Conservation (phyloP, 2,888 invertebrate genomes). For the Agrilus mali region DNA sequence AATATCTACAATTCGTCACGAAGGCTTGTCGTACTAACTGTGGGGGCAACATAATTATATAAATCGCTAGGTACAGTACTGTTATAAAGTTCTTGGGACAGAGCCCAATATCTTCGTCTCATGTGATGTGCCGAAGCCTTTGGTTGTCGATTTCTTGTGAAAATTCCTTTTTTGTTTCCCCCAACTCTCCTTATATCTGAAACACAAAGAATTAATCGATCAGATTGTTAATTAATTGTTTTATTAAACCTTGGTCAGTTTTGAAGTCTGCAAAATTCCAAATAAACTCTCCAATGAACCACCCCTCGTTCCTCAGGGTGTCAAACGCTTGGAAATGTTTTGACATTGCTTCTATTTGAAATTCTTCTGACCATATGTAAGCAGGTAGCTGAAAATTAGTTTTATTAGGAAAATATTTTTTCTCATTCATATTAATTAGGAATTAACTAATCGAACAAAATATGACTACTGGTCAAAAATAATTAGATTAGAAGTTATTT, state of each 20-base stretch:
- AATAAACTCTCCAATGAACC: constrained; percentile 91
- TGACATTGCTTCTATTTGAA: constrained; percentile 70
- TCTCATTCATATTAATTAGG: no score
- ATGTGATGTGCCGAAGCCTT: constrained; percentile 78
- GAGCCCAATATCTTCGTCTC: constrained; percentile 61
- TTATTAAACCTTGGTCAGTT: constrained; percentile 59
- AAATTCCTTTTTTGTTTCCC: constrained; percentile 81
- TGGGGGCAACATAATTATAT: constrained; percentile 36
- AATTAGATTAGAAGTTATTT: constrained; percentile 41
- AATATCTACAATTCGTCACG: no score
- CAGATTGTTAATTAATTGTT: no score
- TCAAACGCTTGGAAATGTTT: constrained; percentile 91
- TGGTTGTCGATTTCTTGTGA: constrained; percentile 83
- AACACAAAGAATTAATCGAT: constrained; percentile 18
- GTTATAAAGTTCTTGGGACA: constrained; percentile 49
- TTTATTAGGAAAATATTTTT: no score
- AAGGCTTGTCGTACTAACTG: no score
- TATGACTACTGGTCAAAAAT: no score
- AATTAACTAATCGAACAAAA: no score
- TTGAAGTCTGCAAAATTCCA: constrained; percentile 99
- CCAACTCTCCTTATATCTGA: constrained; percentile 67
- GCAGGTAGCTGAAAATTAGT: constrained; percentile 65
- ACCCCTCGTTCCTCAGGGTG: constrained; percentile 53
- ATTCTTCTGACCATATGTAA: constrained; percentile 93
- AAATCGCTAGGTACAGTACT: constrained; percentile 43